Percentiles rank a stretch among this genome's conserved stretches.
Conservation (phyloP, 2,113 vertebrate genomes). For the Tonatia bakeri region DNA sequence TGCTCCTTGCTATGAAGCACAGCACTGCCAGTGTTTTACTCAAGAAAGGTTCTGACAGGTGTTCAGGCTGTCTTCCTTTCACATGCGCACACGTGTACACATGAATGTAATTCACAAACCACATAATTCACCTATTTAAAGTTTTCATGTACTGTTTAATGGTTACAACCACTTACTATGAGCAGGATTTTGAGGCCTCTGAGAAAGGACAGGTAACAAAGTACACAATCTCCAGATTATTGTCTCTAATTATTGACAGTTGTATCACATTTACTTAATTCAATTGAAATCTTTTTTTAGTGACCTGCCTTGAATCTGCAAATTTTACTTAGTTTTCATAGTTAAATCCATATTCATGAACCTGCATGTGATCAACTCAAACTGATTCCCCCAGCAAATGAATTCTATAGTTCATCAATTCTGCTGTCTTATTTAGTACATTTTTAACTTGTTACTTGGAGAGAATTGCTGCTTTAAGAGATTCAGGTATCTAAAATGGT, state of each 20-base stretch:
- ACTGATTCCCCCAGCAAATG: background rate
- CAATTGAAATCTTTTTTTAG: background rate
- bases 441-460: background rate
- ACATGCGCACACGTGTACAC: fast-evolving
- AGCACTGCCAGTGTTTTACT: background rate
- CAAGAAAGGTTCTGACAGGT: background rate
- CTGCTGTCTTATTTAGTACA: background rate
- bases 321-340: background rate
- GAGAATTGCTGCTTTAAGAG: background rate
- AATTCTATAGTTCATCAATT: background rate
- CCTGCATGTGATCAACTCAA: background rate
- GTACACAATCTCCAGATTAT: background rate
- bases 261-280: background rate
- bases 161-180: background rate
- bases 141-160: background rate
- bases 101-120: background rate
- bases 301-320: background rate
- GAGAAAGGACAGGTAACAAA: background rate
- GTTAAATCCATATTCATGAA: background rate
- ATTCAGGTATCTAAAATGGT: background rate
- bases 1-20: background rate
- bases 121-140: background rate
- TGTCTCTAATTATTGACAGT: background rate
- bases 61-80: background rate
- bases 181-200: background rate